Evolutionary conservation across 2,113 vertebrate species (phyloP).

Genomic region (Tursiops truncatus): DNA sequence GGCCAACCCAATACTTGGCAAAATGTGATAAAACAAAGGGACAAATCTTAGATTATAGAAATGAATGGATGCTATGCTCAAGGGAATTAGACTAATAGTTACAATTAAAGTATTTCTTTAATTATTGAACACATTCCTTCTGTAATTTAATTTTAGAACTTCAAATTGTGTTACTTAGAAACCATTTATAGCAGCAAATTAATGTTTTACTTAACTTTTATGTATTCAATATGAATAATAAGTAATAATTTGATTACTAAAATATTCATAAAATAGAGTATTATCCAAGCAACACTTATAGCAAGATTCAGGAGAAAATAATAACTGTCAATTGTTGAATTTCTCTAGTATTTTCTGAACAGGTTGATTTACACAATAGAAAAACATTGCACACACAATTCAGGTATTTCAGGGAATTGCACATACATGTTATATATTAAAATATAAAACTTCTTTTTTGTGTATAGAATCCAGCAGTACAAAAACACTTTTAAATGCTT

Average conservation of each 20-base stretch:
- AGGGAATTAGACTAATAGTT: constrained; percentile 38
- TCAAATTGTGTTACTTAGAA: constrained; percentile 58
- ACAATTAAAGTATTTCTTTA: constrained; percentile 48
- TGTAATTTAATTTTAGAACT: constrained; percentile 65
- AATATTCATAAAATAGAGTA: constrained; percentile 56
- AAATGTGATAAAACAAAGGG: background rate
- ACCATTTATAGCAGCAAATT: constrained; percentile 48
- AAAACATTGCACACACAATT: background rate
- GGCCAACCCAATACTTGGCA: background rate
- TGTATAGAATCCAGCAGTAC: background rate
- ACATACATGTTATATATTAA: background rate
- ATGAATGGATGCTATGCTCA: background rate
- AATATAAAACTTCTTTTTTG: background rate
- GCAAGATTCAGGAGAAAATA: constrained; percentile 22
- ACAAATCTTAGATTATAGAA: constrained; percentile 7
- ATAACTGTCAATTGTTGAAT: background rate
- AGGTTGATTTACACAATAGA: background rate
- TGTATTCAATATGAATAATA: constrained; percentile 53
- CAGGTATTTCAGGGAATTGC: background rate
- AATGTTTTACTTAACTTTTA: constrained; percentile 51
- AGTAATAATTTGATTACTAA: constrained; percentile 49
- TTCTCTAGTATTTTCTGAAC: background rate
- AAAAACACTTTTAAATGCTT: background rate
- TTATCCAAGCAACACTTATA: constrained; percentile 37
- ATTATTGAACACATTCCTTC: constrained; percentile 51